These are phyloP conservation scores for Periophthalmus magnuspinnatus DNA, from an alignment of 2,797 vertebrate genomes.

Conservation along the genomic window DNA sequence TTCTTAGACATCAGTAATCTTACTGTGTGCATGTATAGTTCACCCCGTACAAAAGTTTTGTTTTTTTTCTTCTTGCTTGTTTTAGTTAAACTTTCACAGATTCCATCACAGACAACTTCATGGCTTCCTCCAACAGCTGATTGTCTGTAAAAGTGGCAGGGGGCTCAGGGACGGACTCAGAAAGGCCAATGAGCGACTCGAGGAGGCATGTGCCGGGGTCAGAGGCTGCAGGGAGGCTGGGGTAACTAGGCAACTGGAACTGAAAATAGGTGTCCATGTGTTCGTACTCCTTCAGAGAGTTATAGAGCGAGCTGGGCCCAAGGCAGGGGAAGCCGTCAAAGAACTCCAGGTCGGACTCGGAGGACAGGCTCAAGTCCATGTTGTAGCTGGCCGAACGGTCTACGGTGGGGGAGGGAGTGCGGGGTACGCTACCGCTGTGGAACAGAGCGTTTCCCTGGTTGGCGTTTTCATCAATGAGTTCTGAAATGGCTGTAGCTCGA, in stretches of 20 bases:
- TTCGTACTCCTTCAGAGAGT: slow-evolving; percentile 89
- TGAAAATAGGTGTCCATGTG: slow-evolving; percentile 89
- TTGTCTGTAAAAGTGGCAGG: slow-evolving; percentile 88
- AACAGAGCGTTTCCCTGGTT: slow-evolving; percentile 87
- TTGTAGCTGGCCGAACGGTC: slow-evolving; percentile 85
- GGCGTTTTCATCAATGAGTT: slow-evolving; percentile 92
- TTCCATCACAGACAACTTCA: slow-evolving; percentile 89
- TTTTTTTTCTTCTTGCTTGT: slow-evolving; percentile 15
- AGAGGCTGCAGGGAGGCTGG: slow-evolving; percentile 77
- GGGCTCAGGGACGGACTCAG: slow-evolving; percentile 87
- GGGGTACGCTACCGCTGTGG: slow-evolving; percentile 74
- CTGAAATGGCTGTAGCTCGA: slow-evolving; percentile 75
- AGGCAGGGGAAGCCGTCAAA: slow-evolving; percentile 91
- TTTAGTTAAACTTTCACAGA: slow-evolving; percentile 85
- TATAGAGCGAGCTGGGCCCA: slow-evolving; percentile 90
- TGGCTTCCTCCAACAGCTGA: slow-evolving; percentile 92
- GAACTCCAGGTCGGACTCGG: slow-evolving; percentile 92
- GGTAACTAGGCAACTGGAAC: slow-evolving; percentile 85
- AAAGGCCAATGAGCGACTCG: slow-evolving; percentile 91
- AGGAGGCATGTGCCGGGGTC: slow-evolving; percentile 88
- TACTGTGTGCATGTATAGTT: slow-evolving; percentile 67
- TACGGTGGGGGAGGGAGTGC: slow-evolving; percentile 68
- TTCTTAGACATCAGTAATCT: slow-evolving; percentile 54
- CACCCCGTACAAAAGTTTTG: slow-evolving; percentile 29
- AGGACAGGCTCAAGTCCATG: slow-evolving; percentile 92